Conservation (phyloP, 2,888 invertebrate genomes). For the Strigamia maritima region DNA sequence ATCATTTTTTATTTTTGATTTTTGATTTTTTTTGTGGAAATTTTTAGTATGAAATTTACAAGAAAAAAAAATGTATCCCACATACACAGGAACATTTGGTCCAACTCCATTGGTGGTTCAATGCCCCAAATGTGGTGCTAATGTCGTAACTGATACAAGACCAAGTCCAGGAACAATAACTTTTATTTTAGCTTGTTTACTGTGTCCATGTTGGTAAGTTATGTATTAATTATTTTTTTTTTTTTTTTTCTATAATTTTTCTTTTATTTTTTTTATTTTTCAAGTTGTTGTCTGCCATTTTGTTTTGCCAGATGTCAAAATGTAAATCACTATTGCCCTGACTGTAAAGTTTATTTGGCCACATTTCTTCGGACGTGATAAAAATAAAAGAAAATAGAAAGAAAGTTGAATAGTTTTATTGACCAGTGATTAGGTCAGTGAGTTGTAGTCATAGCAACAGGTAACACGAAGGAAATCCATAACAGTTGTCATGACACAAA, state of each 20-base stretch:
- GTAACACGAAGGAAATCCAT: background rate
- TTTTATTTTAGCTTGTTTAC: background rate
- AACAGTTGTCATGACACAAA: background rate
- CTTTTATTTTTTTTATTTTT: background rate
- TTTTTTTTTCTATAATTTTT: too few species aligned
- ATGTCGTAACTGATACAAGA: background rate
- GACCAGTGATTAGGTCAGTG: conserved; percentile 9
- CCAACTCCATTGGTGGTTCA: background rate
- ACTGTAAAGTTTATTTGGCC: background rate
- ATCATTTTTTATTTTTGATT: background rate
- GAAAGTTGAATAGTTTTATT: background rate
- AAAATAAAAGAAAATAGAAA: background rate
- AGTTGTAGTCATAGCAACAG: background rate
- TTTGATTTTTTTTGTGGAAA: background rate
- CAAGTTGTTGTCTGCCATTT: background rate
- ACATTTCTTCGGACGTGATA: background rate
- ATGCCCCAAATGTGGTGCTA: background rate
- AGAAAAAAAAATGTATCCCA: background rate
- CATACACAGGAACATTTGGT: background rate
- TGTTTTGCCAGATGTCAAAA: background rate
- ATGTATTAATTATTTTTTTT: too few species aligned
- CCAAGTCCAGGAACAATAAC: background rate
- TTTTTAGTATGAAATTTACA: background rate
- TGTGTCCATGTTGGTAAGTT: background rate
- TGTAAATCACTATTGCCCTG: background rate